Evolutionary conservation across 2,113 vertebrate species (phyloP).

Genomic region (Mastomys natalensis): DNA sequence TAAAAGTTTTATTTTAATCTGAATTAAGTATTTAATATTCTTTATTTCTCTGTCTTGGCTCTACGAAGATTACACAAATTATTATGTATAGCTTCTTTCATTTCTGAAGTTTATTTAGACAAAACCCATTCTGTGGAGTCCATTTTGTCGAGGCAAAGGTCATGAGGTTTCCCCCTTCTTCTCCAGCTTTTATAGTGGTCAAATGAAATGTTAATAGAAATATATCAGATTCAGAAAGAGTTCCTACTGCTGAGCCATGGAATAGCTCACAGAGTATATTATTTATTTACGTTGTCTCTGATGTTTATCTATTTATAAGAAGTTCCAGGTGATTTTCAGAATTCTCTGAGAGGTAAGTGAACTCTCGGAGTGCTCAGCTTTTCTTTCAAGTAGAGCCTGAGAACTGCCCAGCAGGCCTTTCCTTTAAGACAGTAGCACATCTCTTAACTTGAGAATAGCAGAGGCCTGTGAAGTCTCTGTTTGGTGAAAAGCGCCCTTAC

Average conservation of each 20-base stretch:
- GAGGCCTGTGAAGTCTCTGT: neutral
- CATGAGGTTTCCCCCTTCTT: neutral
- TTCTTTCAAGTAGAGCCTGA: neutral
- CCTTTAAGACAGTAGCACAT: neutral
- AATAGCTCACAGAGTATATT: neutral
- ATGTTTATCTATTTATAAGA: neutral
- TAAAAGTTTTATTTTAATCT: neutral
- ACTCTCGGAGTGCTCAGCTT: neutral
- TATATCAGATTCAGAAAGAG: neutral
- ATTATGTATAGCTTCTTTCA: neutral
- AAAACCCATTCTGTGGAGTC: neutral
- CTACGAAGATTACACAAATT: neutral
- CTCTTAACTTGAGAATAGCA: slow-evolving; percentile 16
- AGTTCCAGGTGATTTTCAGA: neutral
- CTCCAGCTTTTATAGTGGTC: neutral
- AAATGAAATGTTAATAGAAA: neutral
- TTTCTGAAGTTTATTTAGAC: neutral
- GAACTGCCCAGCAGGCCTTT: neutral
- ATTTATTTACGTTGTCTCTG: neutral
- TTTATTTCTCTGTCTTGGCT: neutral
- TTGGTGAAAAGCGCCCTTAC: neutral
- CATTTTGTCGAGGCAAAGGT: neutral
- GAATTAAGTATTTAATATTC: neutral
- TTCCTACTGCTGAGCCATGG: neutral
- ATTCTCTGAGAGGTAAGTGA: neutral